Percentiles rank a stretch among this genome's conserved stretches.
Conservation (phyloP, 2,113 vertebrate species). For the Bufo gargarizans region DNA sequence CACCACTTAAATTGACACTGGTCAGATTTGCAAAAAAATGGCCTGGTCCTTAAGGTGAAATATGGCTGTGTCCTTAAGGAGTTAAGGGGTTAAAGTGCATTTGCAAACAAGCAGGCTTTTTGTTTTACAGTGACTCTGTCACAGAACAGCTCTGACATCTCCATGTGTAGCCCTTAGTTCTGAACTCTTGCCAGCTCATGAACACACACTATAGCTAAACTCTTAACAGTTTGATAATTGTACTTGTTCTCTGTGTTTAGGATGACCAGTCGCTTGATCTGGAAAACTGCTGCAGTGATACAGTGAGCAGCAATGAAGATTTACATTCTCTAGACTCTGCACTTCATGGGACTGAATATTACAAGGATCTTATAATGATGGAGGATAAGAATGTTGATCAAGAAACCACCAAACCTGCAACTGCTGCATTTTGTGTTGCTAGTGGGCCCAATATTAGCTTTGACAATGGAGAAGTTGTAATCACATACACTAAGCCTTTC, state of each 20-base stretch:
- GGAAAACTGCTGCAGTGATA: conserved; percentile 69
- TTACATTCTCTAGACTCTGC: conserved; percentile 75
- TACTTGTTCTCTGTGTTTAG: conserved; percentile 63
- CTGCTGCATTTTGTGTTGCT: neutral
- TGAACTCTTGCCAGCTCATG: too few species aligned
- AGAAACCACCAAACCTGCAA: fast-evolving
- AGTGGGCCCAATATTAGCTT: conserved; percentile 25
- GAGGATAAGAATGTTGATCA: neutral
- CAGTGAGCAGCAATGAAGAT: conserved; percentile 78
- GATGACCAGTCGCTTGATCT: conserved; percentile 74
- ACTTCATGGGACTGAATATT: conserved; percentile 80
- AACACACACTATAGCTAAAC: too few species aligned
- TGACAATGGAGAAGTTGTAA: conserved; percentile 45
- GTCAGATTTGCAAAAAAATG: too few species aligned
- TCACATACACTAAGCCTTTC: conserved; percentile 56
- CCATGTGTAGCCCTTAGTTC: too few species aligned
- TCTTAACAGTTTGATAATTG: neutral
- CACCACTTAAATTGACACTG: too few species aligned
- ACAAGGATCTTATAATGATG: conserved; percentile 77
- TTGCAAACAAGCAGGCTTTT: too few species aligned
- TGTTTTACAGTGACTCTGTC: too few species aligned
- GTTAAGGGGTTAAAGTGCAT: too few species aligned
- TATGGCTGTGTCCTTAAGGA: too few species aligned
- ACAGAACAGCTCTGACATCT: too few species aligned
- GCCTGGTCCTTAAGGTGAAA: too few species aligned